Evolutionary conservation across 2,888 invertebrate genomes (phyloP).

Genomic region (Hypercompe scribonia): DNA sequence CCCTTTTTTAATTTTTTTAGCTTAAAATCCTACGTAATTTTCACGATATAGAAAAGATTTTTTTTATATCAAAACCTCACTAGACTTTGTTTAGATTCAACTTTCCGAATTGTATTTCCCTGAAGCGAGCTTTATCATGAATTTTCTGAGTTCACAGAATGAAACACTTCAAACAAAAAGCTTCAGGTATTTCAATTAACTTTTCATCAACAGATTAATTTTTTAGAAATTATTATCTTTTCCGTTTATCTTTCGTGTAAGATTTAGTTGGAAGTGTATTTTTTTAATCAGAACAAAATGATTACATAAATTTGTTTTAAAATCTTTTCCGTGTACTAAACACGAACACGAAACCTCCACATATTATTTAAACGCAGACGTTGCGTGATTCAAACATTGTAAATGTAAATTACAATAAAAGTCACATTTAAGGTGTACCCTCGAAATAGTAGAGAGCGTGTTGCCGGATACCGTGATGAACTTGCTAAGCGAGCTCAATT

Average conservation of each 20-base stretch:
- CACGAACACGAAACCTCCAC: constrained; percentile 13
- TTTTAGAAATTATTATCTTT: not conserved
- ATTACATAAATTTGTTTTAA: not conserved
- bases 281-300: not conserved
- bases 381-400: constrained; percentile 23
- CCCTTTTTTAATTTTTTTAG: not conserved
- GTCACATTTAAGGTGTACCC: not conserved
- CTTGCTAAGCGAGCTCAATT: not conserved
- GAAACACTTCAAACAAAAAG: not conserved
- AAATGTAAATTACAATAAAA: constrained; percentile 25
- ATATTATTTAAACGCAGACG: constrained; percentile 10
- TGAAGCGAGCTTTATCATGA: not conserved
- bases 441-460: constrained; percentile 3
- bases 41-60: too few relatives aligned
- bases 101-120: not conserved
- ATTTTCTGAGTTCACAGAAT: too few relatives aligned
- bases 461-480: not conserved
- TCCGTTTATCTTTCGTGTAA: not conserved
- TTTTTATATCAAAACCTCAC: too few relatives aligned
- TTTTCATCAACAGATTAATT: not conserved
- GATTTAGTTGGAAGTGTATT: not conserved
- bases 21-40: not conserved
- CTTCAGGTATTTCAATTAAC: not conserved
- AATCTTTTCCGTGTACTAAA: constrained; percentile 3
- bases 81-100: not conserved